Evolutionary conservation across 2,113 vertebrate species (phyloP), one percentile per base, ranked within the genome.

Genomic region (Cochlearius cochlearius): DNA sequence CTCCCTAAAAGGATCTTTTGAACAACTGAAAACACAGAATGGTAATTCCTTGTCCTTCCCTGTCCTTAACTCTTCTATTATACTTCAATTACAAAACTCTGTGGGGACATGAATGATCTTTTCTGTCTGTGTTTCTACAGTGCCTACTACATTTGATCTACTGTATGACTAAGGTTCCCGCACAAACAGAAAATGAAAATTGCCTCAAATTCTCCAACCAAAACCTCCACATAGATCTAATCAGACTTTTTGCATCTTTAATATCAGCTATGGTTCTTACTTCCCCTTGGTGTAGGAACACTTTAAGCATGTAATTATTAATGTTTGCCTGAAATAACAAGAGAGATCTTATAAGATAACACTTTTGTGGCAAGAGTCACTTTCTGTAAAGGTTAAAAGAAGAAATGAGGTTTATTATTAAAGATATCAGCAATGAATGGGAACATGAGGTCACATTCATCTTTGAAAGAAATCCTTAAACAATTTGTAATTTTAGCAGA

Each of bases 111-210:
- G 41, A 95, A 38, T 62, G 39, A 18, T 74, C 45, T 84, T 77
- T 90, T 50, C 64, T 69, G 39, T 49, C 47, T 71, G 7, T 63
- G 39, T 52, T 88, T 67, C 92, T 73, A 73, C 29, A 59, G 41
- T 56, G 47, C 36, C 75, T 68, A 15, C 29, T 49, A n/a, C 12
- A 19, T 95, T 76, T 79, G 53, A 96, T 80, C 50, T 93, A 41
- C 66, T n/a, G 19, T 38, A 69, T 69, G 58, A 93, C 66, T 88
- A 86, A 85, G 26, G 26, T 27, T 85, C 34, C 77, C 73, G 34
- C 34, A 88, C 36, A 92, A 91, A 88, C 30, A 87, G 39, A 94
- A 92, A 84, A 84, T 80, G 15, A 52, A 91, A 96, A 92, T 29
- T 68, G 63, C 59, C 60, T 86, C 79, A 67, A 87, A 88, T 69